Evolutionary conservation across 2,113 vertebrate genomes (phyloP).

Genomic region (Rhinogobius similis): DNA sequence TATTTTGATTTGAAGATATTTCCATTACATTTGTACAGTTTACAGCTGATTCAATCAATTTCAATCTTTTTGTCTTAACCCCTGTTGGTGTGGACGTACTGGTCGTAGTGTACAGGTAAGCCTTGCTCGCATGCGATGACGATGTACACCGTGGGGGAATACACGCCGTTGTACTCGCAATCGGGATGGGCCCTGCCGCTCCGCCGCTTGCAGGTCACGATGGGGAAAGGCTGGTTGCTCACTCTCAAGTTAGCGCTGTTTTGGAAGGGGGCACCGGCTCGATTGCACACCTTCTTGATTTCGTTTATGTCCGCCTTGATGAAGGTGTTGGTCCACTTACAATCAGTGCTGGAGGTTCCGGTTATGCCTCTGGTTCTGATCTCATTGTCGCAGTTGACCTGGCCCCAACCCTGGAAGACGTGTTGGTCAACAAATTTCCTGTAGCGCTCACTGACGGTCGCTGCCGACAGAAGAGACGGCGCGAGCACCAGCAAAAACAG

Average conservation of each 20-base stretch:
- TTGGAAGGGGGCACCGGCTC: neutral
- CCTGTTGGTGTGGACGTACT: too few relatives aligned
- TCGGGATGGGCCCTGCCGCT: neutral
- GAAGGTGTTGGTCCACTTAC: conserved; percentile 44
- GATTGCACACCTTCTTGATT: neutral
- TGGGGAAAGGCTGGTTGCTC: conserved; percentile 21
- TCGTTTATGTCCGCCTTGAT: conserved; percentile 5
- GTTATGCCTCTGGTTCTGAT: fast-evolving
- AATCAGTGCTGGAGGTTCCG: neutral
- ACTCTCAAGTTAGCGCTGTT: too few relatives aligned
- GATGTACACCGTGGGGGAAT: conserved; percentile 10
- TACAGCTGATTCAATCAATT: too few relatives aligned
- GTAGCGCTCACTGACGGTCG: neutral
- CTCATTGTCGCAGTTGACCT: neutral
- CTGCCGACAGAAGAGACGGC: conserved; percentile 15
- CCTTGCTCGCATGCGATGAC: conserved; percentile 8
- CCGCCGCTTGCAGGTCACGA: conserved; percentile 34
- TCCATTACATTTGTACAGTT: too few relatives aligned
- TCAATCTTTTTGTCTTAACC: too few relatives aligned
- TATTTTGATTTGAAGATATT: too few relatives aligned
- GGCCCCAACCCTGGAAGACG: fast-evolving
- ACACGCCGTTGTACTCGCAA: conserved; percentile 31
- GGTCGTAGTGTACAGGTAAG: conserved; percentile 44
- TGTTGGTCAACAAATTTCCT: conserved; percentile 21
- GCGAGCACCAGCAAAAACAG: conserved; percentile 36